These are phyloP conservation scores for Hexactinellida sp. DNA, from an alignment of 37 sponge, comb jelly and placozoan species.

Conservation along the genomic window DNA sequence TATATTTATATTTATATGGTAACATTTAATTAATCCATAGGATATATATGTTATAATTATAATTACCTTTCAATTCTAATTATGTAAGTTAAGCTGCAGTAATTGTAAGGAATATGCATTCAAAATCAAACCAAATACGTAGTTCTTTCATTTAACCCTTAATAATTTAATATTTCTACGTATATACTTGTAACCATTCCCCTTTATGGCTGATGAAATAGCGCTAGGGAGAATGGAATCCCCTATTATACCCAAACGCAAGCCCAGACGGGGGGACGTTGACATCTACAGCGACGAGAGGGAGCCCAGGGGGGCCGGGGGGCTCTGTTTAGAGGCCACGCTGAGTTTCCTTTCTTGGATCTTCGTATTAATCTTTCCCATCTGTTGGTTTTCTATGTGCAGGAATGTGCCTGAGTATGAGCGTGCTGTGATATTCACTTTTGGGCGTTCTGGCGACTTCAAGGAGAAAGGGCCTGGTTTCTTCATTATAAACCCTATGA, in stretches of 20 bases:
- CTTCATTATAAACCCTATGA: not conserved
- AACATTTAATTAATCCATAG: too few relatives aligned
- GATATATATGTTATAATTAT: too few relatives aligned
- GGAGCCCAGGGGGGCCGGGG: not conserved
- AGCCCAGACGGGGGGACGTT: not conserved
- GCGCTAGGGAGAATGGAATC: not conserved
- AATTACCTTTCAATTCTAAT: too few relatives aligned
- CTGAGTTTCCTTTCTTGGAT: not conserved
- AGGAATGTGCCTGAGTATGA: constrained; percentile 60
- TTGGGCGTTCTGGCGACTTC: constrained; percentile 66
- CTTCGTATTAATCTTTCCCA: not conserved
- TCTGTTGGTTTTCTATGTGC: not conserved
- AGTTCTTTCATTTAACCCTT: too few relatives aligned
- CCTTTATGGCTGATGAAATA: not conserved
- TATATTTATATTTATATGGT: too few relatives aligned
- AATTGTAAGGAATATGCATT: too few relatives aligned
- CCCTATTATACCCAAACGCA: not conserved
- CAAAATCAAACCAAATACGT: too few relatives aligned
- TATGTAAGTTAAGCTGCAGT: too few relatives aligned
- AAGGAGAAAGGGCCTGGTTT: constrained; percentile 63
- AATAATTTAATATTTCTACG: too few relatives aligned
- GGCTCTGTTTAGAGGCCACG: not conserved
- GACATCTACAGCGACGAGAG: not conserved
- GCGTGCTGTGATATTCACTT: constrained; percentile 78
- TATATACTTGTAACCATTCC: not conserved